phyloP scores from a whole-genome alignment of 2,797 vertebrate genomes.

The Catamblyrhynchus diadema region DNA sequence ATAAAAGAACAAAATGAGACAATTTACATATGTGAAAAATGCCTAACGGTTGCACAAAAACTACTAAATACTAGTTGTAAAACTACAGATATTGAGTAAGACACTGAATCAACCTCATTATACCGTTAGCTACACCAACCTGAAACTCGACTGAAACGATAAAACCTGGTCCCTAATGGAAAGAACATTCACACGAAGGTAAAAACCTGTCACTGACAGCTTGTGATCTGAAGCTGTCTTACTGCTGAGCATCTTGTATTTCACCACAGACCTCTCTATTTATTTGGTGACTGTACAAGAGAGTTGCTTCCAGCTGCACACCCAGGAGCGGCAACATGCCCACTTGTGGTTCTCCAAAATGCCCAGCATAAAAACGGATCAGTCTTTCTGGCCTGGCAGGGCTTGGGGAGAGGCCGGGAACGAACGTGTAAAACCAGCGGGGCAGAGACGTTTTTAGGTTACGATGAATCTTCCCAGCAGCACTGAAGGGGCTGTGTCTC shows the following conservation, averaged over 20 bases:
- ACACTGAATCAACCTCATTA: background rate
- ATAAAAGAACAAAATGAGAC: background rate
- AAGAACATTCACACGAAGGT: background rate
- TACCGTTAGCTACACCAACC: background rate
- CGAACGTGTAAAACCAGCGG: accelerated
- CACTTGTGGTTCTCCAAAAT: background rate
- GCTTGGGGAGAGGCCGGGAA: background rate
- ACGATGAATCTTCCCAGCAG: background rate
- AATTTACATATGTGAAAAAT: background rate
- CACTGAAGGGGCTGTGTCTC: background rate
- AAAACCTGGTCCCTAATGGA: background rate
- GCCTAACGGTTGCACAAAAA: background rate
- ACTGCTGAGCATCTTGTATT: background rate
- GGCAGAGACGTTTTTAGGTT: background rate
- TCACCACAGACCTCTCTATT: background rate
- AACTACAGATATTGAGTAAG: accelerated
- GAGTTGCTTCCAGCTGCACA: background rate
- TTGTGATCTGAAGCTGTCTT: background rate
- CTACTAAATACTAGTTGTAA: background rate
- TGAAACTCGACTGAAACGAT: background rate
- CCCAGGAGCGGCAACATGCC: background rate
- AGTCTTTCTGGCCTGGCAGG: background rate
- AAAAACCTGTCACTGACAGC: background rate
- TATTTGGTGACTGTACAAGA: no score
- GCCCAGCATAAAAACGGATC: background rate